phyloP scores from a whole-genome alignment of 2,888 invertebrate species.

The Tipula lateralis region DNA sequence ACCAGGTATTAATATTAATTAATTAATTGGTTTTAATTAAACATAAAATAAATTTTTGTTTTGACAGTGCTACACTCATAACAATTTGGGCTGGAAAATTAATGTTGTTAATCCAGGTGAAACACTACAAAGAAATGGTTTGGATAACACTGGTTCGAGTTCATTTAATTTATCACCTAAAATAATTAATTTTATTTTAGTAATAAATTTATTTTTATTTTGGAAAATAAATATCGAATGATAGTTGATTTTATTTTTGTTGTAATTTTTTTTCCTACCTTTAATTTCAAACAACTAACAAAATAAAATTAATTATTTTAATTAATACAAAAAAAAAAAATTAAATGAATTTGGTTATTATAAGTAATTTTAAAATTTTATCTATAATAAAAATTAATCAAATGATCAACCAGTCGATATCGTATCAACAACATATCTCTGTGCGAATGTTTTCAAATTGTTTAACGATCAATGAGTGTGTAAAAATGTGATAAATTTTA shows the following conservation, averaged over 20 bases:
- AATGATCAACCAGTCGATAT: conserved; percentile 48
- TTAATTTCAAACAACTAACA: not conserved
- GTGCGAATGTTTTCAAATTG: conserved; percentile 37
- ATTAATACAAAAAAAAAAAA: not conserved
- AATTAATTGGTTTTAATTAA: not conserved
- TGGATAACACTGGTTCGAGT: not conserved
- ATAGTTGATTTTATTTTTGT: not conserved
- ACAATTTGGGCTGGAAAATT: conserved; percentile 89
- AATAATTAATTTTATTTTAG: conserved; percentile 12
- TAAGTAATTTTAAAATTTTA: conserved; percentile 32
- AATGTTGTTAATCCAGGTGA: conserved; percentile 71
- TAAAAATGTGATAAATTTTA: not conserved
- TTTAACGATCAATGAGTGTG: not conserved
- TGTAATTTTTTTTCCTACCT: no score
- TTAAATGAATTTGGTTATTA: not conserved
- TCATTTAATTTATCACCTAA: not conserved
- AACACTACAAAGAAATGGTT: conserved; percentile 30
- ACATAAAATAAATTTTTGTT: not conserved
- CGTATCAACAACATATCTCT: conserved; percentile 50
- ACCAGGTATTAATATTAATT: conserved; percentile 63
- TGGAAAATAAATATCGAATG: conserved; percentile 3
- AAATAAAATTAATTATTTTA: conserved; percentile 29
- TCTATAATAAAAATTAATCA: conserved; percentile 32
- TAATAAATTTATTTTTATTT: not conserved
- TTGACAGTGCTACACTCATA: conserved; percentile 84